These are phyloP conservation scores for Apteryx mantelli DNA, from an alignment of 2,113 vertebrate species.

Conservation along the genomic window DNA sequence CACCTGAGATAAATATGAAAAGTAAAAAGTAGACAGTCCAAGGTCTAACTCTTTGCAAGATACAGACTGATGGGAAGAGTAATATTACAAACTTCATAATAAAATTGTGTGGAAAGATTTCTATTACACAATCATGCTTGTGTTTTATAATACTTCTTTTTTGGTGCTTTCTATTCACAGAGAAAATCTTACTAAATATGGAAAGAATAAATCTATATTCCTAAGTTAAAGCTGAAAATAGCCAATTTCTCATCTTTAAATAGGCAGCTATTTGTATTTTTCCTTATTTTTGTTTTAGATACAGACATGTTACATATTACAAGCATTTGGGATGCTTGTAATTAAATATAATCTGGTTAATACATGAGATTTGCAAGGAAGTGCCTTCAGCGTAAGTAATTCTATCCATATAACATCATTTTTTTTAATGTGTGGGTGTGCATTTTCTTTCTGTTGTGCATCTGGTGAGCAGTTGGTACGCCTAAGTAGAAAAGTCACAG, in stretches of 20 bases:
- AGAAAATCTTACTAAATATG: not conserved
- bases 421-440: fast-evolving
- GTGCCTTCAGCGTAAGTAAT: not conserved
- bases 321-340: not conserved
- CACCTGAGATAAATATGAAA: not conserved
- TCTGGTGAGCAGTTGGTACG: not conserved
- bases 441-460: not conserved
- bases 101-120: not conserved
- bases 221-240: not conserved
- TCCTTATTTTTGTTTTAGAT: not conserved
- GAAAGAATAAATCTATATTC: not conserved
- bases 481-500: not conserved
- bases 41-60: not conserved
- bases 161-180: not conserved
- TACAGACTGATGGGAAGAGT: not conserved
- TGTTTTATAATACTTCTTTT: not conserved
- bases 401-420: not conserved
- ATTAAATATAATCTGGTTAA: not conserved
- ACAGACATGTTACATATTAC: not conserved
- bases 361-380: not conserved
- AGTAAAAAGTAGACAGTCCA: not conserved
- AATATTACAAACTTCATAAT: not conserved
- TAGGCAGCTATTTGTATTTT: not conserved
- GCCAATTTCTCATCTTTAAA: not conserved
- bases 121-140: not conserved